Conservation (phyloP, 2,888 invertebrate genomes). For the Drosophila diplacantha region DNA sequence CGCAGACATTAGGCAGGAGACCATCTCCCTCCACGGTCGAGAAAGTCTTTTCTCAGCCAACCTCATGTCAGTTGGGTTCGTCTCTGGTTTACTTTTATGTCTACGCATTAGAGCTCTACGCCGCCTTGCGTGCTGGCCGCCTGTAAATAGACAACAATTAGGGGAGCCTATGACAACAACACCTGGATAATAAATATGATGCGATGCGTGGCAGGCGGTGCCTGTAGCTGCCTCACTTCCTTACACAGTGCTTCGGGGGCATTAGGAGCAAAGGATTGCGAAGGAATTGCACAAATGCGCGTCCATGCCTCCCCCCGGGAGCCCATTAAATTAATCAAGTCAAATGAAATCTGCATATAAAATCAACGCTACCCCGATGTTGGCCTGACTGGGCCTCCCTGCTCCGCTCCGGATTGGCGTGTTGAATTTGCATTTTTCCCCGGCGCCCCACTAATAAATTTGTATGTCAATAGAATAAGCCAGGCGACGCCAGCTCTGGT, state of each 20-base stretch:
- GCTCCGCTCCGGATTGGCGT: constrained; percentile 54
- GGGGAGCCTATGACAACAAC: constrained; percentile 69
- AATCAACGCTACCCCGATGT: constrained; percentile 26
- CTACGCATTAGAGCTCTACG: constrained; percentile 38
- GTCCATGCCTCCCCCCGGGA: constrained; percentile 39
- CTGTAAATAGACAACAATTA: constrained; percentile 69
- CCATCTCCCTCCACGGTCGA: not conserved
- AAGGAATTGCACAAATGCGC: constrained; percentile 56
- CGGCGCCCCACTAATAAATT: constrained; percentile 70
- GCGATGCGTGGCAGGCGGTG: constrained; percentile 64
- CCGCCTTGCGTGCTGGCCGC: constrained; percentile 58
- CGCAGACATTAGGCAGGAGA: constrained; percentile 35
- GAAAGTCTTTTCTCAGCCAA: not conserved
- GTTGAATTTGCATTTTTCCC: constrained; percentile 67
- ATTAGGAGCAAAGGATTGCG: constrained; percentile 36
- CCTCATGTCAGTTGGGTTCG: constrained; percentile 26
- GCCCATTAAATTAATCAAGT: constrained; percentile 67
- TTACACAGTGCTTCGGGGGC: constrained; percentile 3
- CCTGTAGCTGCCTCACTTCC: constrained; percentile 42
- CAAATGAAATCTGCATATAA: constrained; percentile 68
- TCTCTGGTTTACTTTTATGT: constrained; percentile 41
- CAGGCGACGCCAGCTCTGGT: constrained; percentile 33
- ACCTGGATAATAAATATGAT: constrained; percentile 56
- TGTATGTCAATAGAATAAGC: constrained; percentile 67
- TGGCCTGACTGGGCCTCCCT: not conserved